Evolutionary conservation across 2,797 vertebrate genomes (phyloP).

Genomic region (Sternarchorhynchus goeldii): DNA sequence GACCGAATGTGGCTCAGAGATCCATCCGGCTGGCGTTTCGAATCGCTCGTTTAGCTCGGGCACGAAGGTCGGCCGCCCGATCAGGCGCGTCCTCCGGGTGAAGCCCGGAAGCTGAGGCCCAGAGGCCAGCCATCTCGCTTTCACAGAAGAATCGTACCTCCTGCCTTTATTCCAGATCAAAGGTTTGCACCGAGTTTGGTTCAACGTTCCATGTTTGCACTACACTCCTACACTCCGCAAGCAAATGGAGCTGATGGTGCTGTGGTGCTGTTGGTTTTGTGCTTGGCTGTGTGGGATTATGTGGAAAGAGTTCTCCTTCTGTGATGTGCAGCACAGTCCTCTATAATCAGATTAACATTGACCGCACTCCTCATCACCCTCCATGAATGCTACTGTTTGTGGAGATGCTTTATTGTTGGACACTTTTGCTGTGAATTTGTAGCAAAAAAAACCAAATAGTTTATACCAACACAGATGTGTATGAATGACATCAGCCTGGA

Average conservation of each 20-base stretch:
- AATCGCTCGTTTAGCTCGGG: too few species aligned
- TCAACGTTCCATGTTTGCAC: constrained; percentile 39
- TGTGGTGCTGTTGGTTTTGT: constrained; percentile 44
- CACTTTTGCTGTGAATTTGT: not conserved
- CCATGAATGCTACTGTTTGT: constrained; percentile 65
- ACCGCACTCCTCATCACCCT: constrained; percentile 70
- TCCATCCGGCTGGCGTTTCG: too few species aligned
- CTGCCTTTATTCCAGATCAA: too few species aligned
- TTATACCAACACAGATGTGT: not conserved
- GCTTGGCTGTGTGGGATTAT: constrained; percentile 70
- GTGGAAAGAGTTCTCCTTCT: constrained; percentile 57
- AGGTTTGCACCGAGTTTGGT: constrained; percentile 28
- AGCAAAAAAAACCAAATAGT: not conserved
- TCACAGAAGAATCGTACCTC: not conserved
- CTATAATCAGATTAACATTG: constrained; percentile 72
- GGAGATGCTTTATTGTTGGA: constrained; percentile 33
- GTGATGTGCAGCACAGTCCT: constrained; percentile 65
- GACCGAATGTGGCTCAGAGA: too few species aligned
- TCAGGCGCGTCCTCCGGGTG: too few species aligned
- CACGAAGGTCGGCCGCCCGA: too few species aligned
- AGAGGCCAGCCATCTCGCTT: too few species aligned
- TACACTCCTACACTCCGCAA: constrained; percentile 32
- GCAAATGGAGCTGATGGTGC: constrained; percentile 45
- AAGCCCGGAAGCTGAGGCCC: too few species aligned
- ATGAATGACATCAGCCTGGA: not conserved